Conservation (phyloP, 2,888 invertebrate genomes). For the Hirtodrosophila duncani region DNA sequence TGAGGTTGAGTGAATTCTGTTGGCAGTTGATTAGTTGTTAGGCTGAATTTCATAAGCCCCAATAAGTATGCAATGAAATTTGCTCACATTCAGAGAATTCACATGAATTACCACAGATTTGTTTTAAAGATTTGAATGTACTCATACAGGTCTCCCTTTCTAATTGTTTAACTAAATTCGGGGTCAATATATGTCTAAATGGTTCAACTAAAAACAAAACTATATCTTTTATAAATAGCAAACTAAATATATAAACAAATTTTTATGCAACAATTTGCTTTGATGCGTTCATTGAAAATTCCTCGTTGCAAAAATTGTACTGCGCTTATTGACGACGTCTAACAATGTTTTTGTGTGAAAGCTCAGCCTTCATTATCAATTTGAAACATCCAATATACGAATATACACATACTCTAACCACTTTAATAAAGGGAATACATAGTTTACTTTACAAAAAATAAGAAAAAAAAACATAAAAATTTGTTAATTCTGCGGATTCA, state of each 20-base stretch:
- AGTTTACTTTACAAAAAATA: neutral
- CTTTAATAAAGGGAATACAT: too few species aligned
- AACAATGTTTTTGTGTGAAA: slow-evolving; percentile 38
- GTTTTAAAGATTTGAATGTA: slow-evolving; percentile 7
- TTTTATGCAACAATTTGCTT: slow-evolving; percentile 17
- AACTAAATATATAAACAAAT: too few species aligned
- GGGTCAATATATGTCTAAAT: neutral
- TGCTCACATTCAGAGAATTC: too few species aligned
- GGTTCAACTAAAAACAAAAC: neutral
- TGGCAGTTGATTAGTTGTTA: too few species aligned
- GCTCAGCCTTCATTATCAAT: slow-evolving; percentile 29
- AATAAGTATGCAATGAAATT: too few species aligned
- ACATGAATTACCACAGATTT: too few species aligned
- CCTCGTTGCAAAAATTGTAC: slow-evolving; percentile 72
- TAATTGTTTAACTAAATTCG: slow-evolving; percentile 11
- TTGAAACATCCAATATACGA: too few species aligned
- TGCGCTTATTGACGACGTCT: slow-evolving; percentile 38
- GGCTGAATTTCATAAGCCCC: too few species aligned
- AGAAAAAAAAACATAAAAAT: neutral
- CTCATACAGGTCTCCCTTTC: slow-evolving; percentile 6
- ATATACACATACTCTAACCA: too few species aligned
- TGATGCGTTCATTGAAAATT: slow-evolving; percentile 48
- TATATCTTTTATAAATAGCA: too few species aligned
- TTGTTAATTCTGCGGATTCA: neutral
- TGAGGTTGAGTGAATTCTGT: too few species aligned